Evolutionary conservation across 2,888 invertebrate species (phyloP).

Genomic region (Geotrupes spiniger): DNA sequence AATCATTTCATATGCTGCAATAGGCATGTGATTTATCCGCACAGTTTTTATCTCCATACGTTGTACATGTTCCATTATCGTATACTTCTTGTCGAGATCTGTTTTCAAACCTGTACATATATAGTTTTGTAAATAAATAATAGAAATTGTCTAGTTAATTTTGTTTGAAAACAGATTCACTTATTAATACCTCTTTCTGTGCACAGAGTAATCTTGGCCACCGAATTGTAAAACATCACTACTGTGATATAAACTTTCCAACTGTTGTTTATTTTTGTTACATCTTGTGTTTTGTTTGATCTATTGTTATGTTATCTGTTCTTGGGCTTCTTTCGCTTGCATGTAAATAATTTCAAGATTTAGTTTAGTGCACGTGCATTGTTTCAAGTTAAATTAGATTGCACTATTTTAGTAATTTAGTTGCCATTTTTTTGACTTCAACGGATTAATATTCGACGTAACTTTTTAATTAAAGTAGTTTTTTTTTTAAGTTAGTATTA

Average conservation of each 20-base stretch:
- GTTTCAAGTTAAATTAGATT: background rate
- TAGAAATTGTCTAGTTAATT: no score
- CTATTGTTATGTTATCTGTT: constrained; percentile 2
- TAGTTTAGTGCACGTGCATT: constrained; percentile 3
- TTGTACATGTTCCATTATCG: constrained; percentile 17
- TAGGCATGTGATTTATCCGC: constrained; percentile 5
- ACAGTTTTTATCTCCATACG: constrained; percentile 6
- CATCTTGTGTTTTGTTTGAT: constrained; percentile 10
- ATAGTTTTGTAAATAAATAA: no score
- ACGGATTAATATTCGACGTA: no score
- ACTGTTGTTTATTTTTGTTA: background rate
- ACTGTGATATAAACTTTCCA: background rate
- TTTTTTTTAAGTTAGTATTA: no score
- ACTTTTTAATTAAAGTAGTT: no score
- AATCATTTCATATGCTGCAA: background rate
- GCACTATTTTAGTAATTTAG: no score
- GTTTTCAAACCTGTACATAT: constrained; percentile 6
- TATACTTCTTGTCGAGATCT: constrained; percentile 16
- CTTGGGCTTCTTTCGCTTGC: background rate
- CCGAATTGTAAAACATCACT: constrained; percentile 32
- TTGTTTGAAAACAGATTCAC: constrained; percentile 36
- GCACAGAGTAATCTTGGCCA: constrained; percentile 50
- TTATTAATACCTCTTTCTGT: constrained; percentile 31
- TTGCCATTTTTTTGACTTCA: no score
- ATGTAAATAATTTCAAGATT: constrained; percentile 2